Conservation (phyloP, 37 sponge, comb jelly and placozoan species). For the Theonella swinhoei region DNA sequence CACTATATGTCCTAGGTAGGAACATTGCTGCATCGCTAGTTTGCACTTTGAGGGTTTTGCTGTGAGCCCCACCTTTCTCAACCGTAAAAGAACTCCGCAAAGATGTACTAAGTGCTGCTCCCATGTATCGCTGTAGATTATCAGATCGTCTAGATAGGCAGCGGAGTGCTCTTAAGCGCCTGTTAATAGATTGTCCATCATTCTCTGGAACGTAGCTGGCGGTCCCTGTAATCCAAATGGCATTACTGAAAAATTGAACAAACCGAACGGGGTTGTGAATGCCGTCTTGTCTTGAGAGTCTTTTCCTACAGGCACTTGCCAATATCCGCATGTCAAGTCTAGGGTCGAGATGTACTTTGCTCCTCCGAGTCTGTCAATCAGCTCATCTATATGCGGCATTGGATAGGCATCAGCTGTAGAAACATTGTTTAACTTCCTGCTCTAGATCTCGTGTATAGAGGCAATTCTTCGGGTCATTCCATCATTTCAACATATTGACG, state of each 20-base stretch:
- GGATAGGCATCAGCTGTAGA: conserved; percentile 46
- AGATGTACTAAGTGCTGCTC: conserved; percentile 49
- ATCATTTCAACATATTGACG: conserved; percentile 37
- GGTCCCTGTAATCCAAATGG: conserved; percentile 68
- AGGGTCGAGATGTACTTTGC: conserved; percentile 53
- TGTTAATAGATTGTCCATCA: conserved; percentile 39
- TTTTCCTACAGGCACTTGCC: conserved; percentile 60
- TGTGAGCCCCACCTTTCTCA: conserved; percentile 45
- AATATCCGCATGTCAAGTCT: conserved; percentile 47
- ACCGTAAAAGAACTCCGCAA: conserved; percentile 9
- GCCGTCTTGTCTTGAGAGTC: conserved; percentile 22
- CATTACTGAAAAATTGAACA: conserved; percentile 46
- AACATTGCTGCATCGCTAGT: conserved; percentile 25
- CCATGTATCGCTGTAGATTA: conserved; percentile 53
- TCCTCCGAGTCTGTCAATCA: conserved; percentile 31
- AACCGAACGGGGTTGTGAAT: conserved; percentile 43
- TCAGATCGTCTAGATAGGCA: conserved; percentile 59
- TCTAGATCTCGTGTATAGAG: too few species aligned
- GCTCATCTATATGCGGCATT: conserved; percentile 52
- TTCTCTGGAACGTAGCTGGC: conserved; percentile 68
- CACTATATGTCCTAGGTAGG: conserved; percentile 62
- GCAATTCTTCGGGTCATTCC: neutral
- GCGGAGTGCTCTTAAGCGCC: conserved; percentile 17
- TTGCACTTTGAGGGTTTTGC: conserved; percentile 50
- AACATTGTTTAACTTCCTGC: conserved; percentile 36